Evolutionary conservation across 2,113 vertebrate genomes (phyloP).

Genomic region (Colistium nudipinnis): DNA sequence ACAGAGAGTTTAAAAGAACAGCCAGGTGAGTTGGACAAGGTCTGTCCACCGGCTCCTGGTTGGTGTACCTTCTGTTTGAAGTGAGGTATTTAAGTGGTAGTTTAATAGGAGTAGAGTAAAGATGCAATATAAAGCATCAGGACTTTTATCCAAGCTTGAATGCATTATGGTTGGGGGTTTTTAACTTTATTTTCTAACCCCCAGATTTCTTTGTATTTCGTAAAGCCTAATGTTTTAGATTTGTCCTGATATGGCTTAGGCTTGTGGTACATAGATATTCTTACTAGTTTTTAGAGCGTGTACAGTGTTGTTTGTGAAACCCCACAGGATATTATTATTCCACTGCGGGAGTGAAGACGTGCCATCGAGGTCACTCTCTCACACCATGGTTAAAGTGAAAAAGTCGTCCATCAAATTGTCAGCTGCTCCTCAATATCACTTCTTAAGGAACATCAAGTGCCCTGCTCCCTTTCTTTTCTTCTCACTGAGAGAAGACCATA

Average conservation of each 20-base stretch:
- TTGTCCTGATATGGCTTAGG: constrained; percentile 59
- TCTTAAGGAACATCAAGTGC: constrained; percentile 33
- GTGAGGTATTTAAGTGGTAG: constrained; percentile 3
- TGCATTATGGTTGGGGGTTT: constrained; percentile 41
- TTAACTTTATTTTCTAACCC: constrained; percentile 59
- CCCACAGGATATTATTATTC: constrained; percentile 20
- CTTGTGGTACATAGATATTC: constrained; percentile 68
- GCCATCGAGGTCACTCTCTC: constrained; percentile 20
- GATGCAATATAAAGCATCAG: constrained; percentile 57
- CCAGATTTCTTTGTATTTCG: constrained; percentile 71
- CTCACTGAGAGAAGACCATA: constrained; percentile 8
- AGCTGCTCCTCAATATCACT: constrained; percentile 11
- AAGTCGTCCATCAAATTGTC: constrained; percentile 12
- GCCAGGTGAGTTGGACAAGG: neutral
- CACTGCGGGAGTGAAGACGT: neutral
- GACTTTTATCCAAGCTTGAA: constrained; percentile 51
- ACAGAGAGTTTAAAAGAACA: constrained; percentile 19
- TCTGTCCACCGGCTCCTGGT: neutral
- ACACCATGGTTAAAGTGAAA: constrained; percentile 7
- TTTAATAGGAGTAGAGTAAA: constrained; percentile 29
- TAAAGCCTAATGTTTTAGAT: constrained; percentile 70
- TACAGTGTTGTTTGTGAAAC: constrained; percentile 59
- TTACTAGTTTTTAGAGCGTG: constrained; percentile 71
- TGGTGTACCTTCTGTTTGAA: constrained; percentile 17
- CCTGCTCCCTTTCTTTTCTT: neutral